These are phyloP conservation scores for Siniperca knerii DNA, from an alignment of 2,113 vertebrate genomes.

Conservation along the genomic window DNA sequence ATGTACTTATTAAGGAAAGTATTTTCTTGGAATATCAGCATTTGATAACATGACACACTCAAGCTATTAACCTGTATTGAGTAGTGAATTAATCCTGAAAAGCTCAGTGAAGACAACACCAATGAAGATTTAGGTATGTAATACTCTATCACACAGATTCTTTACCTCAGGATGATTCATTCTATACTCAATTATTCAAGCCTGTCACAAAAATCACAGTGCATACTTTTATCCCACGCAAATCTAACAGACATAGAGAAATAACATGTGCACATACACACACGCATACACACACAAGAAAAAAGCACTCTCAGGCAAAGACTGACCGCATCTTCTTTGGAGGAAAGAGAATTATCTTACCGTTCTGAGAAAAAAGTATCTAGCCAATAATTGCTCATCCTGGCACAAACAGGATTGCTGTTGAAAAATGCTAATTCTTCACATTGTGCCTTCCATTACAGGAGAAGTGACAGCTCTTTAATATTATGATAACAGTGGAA, in stretches of 20 bases:
- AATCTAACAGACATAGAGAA: conserved; percentile 24
- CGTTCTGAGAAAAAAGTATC: conserved; percentile 51
- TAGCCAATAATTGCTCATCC: conserved; percentile 78
- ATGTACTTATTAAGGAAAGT: conserved; percentile 28
- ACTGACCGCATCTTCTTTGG: conserved; percentile 51
- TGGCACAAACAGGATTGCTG: conserved; percentile 80
- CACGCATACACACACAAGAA: background rate
- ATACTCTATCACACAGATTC: conserved; percentile 48
- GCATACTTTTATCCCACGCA: conserved; percentile 32
- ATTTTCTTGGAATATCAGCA: conserved; percentile 30
- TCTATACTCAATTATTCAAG: conserved; percentile 23
- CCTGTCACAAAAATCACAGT: conserved; percentile 32
- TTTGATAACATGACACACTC: conserved; percentile 15
- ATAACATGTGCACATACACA: background rate
- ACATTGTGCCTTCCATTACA: conserved; percentile 79
- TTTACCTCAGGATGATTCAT: conserved; percentile 28
- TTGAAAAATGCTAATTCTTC: conserved; percentile 81
- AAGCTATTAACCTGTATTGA: conserved; percentile 45
- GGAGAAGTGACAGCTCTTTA: conserved; percentile 81
- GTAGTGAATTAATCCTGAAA: conserved; percentile 55
- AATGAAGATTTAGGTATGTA: conserved; percentile 50
- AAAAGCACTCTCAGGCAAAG: conserved; percentile 23
- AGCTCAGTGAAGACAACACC: conserved; percentile 47
- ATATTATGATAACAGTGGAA: conserved; percentile 77
- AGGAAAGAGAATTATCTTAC: conserved; percentile 57